Evolutionary conservation across 1,140 invertebrate species (phyloP).

Genomic region (Akabosia matsudoensis): DNA sequence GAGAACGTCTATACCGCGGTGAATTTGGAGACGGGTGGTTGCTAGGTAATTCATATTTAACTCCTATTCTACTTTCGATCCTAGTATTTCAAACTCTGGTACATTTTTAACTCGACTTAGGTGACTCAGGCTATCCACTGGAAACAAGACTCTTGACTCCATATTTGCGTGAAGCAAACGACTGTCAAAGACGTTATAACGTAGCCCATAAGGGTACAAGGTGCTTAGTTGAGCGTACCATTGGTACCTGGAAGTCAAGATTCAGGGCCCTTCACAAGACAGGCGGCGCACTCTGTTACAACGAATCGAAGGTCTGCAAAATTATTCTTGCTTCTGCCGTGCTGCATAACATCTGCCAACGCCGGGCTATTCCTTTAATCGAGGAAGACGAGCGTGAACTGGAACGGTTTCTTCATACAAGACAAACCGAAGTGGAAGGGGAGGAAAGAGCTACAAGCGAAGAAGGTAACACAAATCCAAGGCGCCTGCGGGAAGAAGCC

Average conservation of each 20-base stretch:
- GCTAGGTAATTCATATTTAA: conserved; percentile 25
- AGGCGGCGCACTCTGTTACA: background rate
- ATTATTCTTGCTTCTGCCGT: background rate
- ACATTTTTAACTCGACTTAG: background rate
- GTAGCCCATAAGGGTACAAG: background rate
- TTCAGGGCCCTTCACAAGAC: background rate
- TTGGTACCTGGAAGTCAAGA: conserved; percentile 6
- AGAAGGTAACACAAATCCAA: no score
- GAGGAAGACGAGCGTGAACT: conserved; percentile 17
- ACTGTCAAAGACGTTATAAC: background rate
- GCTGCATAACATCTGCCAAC: conserved; percentile 10
- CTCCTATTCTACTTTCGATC: background rate
- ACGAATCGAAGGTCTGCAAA: background rate
- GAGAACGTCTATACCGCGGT: conserved; percentile 32
- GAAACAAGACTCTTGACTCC: background rate
- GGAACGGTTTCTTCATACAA: no score
- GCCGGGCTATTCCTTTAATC: background rate
- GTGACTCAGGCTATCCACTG: conserved; percentile 9
- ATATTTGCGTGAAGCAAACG: background rate
- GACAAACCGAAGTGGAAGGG: no score
- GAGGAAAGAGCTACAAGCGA: no score
- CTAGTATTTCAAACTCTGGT: background rate
- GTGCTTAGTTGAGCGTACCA: background rate
- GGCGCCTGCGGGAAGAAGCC: no score
- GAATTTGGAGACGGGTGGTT: conserved; percentile 31